Conservation (phyloP, 2,797 vertebrate genomes). For the Pyrocephalus nanus region DNA sequence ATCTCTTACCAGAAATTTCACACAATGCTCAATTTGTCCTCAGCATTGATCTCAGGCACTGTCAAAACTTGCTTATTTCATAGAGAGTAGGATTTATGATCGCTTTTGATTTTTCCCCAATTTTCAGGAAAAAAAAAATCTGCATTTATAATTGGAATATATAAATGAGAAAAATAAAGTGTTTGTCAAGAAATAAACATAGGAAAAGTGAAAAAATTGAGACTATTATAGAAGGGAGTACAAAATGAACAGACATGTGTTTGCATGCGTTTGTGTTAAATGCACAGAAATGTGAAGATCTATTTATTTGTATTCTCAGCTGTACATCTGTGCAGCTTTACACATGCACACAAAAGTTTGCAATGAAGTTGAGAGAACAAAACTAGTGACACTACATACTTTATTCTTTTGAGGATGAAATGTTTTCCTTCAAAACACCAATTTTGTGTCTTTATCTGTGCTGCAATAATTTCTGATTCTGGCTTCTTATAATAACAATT, state of each 20-base stretch:
- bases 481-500: not conserved
- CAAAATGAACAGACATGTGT: not conserved
- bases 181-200: not conserved
- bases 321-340: not conserved
- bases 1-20: not conserved
- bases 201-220: not conserved
- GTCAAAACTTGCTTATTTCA: not conserved
- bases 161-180: not conserved
- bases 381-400: not conserved
- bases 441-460: not conserved
- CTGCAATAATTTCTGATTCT: not conserved
- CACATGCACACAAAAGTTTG: not conserved
- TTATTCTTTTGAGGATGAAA: not conserved
- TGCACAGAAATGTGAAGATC: not conserved
- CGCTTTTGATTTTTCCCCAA: not conserved
- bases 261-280: not conserved
- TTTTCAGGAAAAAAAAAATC: not conserved
- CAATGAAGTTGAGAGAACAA: not conserved
- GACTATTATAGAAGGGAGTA: not conserved
- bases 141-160: not conserved
- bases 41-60: not conserved
- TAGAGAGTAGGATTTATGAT: accelerated
- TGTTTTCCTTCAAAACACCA: not conserved
- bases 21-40: not conserved
- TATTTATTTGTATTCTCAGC: not conserved